Evolutionary conservation across 2,888 invertebrate species (phyloP), one percentile per base, ranked within the genome.

Genomic region (Galeopsomyia nigrocyanea): DNA sequence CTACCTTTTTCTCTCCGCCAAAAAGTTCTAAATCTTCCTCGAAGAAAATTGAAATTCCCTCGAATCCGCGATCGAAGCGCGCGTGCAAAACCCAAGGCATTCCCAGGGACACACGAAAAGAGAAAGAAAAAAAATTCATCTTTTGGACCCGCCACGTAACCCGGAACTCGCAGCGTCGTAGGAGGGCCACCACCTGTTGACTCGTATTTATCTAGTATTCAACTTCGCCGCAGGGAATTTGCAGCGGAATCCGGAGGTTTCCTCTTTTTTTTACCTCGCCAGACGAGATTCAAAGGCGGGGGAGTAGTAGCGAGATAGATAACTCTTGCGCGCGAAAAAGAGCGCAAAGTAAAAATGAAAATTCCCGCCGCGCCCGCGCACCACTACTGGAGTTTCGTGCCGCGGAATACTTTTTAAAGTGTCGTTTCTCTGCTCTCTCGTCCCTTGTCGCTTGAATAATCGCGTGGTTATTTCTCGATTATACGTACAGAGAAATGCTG

Each of bases 161-260:
- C 39, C 1, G 10, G 10, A 39, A 39, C 39, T 39, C 10, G n/a
- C n/a, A 39, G 7, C 39, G 10, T 39, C 39, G 39, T 13, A 39
- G 55, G 21, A 55, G 14, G 14, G 51, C 10, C 57, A 51, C 72
- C 68, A 72, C 72, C 72, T 72, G 72, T 72, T 72, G 72, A 64
- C 68, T 68, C 68, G 68, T 72, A 72, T 72, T 72, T 72, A 72
- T 72, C 72, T 63, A 72, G 68, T 63, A 72, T 67, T 72, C 72
- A 72, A 72, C 68, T 72, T 71, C 66, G 71, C 71, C 71, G 22
- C 66, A 50, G 71, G 66, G 65, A 71, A 65, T 71, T 65, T 31
- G 17, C 39, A 49, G 50, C 65, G 21, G 62, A 61, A 61, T 66
- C 61, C 61, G 5, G 58, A 56, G 31, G 57, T 10, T 53, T 50